Percentiles rank a stretch among this genome's conserved stretches.
Evolutionary conservation across 1,140 invertebrate species (phyloP).

Genomic region (Ceratosolen solmsi): DNA sequence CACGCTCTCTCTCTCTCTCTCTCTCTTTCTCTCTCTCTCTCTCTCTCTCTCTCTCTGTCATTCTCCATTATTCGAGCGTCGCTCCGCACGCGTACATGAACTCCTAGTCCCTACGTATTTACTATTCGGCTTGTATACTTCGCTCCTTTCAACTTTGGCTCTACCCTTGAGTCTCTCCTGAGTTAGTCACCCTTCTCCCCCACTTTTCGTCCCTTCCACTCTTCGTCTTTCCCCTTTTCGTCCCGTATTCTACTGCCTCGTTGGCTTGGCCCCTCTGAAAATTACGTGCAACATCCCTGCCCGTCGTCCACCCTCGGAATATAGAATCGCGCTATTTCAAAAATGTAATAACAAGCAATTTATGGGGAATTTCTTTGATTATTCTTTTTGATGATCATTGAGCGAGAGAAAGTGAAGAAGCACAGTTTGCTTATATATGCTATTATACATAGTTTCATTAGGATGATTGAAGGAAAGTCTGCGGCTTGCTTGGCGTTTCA

Average conservation of each 20-base stretch:
- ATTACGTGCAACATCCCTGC: neutral
- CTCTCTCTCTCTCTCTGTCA: neutral
- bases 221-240: neutral
- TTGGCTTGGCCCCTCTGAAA: neutral
- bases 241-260: neutral
- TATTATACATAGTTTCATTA: neutral
- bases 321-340: neutral
- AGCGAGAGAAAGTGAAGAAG: neutral
- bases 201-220: neutral
- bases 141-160: constrained; percentile 30
- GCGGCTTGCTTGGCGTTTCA: neutral
- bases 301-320: constrained; percentile 1
- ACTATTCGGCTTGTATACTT: constrained; percentile 20
- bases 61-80: neutral
- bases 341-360: constrained; percentile 45
- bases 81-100: constrained; percentile 1
- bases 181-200: constrained; percentile 53
- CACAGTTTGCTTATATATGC: neutral
- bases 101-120: constrained; percentile 6
- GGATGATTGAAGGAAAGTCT: neutral
- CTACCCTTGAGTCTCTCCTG: constrained; percentile 44
- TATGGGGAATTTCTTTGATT: constrained; percentile 41
- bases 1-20: no score
- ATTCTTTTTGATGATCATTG: neutral
- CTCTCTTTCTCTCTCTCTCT: no score